Base-by-base conservation (phyloP, 1,140 invertebrate species). In the Panulirus ornatus region DNA sequence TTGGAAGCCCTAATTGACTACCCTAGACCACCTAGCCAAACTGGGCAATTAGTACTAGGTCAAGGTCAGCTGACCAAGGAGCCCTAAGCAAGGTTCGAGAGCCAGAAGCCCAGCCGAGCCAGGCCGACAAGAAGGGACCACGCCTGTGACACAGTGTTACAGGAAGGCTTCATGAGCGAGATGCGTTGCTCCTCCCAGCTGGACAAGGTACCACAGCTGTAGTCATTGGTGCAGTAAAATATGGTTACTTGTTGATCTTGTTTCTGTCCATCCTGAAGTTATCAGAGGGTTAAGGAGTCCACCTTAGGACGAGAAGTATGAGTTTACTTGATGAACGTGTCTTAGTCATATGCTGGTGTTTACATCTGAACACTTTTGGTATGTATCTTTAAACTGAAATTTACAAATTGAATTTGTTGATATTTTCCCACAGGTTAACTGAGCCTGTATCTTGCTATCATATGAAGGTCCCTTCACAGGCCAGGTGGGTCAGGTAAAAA, bases 221-320 rank as follows among this genome's bases (percentile, higher is more conserved):
- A 27, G 58, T 66, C 58, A 30, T 30, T 66, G 58, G 58, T 66
- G 58, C 58, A 66, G 30, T 66, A 66, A n/a, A 66, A 66, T 66
- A 66, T 30, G n/a, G n/a, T 66, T 66, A 66, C 27, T 66, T 66
- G 58, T 66, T 66, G 5, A 66, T 58, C 58, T 30, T 66, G 5
- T 30, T 30, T 66, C 6, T 30, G 8, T 66, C 30, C 0, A 27
- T 27, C 22, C n/a, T 66, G 8, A 30, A 11, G 44, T 47, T 47
- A 47, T 14, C 14, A 47, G 44, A 47, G 5, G 44, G 44, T 47
- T 47, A 47, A 47, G n/a, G n/a, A n/a, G n/a, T n/a, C n/a, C n/a
- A n/a, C n/a, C n/a, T n/a, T n/a, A n/a, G n/a, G n/a, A n/a, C n/a
- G n/a, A n/a, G n/a, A n/a, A n/a, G n/a, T n/a, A n/a, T n/a, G n/a